Percentiles rank a stretch among this genome's conserved stretches.
Conservation (phyloP, 2,888 invertebrate species). For the Muscina levida region DNA sequence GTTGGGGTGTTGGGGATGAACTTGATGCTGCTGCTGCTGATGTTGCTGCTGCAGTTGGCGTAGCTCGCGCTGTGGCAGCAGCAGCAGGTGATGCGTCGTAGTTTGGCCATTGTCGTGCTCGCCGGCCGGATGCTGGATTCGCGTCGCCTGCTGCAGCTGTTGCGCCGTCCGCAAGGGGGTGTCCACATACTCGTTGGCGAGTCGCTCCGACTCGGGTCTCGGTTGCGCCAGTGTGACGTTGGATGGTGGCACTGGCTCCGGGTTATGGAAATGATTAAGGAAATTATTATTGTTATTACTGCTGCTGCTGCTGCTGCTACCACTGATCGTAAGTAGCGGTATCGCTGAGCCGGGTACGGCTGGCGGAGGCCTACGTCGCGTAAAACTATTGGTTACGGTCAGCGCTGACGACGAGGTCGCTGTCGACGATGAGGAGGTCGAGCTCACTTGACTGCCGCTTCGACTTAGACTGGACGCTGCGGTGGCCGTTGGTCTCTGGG, state of each 20-base stretch:
- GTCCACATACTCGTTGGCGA: slow-evolving; percentile 96
- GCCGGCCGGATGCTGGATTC: slow-evolving; percentile 79
- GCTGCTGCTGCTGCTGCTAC: slow-evolving; percentile 62
- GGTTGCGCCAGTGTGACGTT: slow-evolving; percentile 84
- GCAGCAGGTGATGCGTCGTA: slow-evolving; percentile 81
- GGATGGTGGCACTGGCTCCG: slow-evolving; percentile 76
- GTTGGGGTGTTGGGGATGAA: slow-evolving; percentile 62
- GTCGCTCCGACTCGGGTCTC: slow-evolving; percentile 91
- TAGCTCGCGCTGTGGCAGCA: slow-evolving; percentile 82
- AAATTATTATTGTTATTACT: slow-evolving; percentile 71
- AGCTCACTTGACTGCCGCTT: slow-evolving; percentile 75
- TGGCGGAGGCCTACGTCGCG: slow-evolving; percentile 76
- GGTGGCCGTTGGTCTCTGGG: slow-evolving; percentile 69
- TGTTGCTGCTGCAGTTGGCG: slow-evolving; percentile 81
- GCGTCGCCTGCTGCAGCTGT: slow-evolving; percentile 80
- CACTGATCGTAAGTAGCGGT: slow-evolving; percentile 69
- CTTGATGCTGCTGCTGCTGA: slow-evolving; percentile 69
- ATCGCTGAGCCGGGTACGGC: slow-evolving; percentile 67
- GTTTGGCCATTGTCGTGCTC: slow-evolving; percentile 81
- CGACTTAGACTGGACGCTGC: slow-evolving; percentile 70
- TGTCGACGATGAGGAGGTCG: slow-evolving; percentile 70
- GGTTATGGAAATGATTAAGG: slow-evolving; percentile 79
- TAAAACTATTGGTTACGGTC: slow-evolving; percentile 76
- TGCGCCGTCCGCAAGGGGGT: slow-evolving; percentile 85
- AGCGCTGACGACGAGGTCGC: slow-evolving; percentile 67